Base-by-base conservation (phyloP, 2,888 invertebrate species). In the Chironomus riparius region DNA sequence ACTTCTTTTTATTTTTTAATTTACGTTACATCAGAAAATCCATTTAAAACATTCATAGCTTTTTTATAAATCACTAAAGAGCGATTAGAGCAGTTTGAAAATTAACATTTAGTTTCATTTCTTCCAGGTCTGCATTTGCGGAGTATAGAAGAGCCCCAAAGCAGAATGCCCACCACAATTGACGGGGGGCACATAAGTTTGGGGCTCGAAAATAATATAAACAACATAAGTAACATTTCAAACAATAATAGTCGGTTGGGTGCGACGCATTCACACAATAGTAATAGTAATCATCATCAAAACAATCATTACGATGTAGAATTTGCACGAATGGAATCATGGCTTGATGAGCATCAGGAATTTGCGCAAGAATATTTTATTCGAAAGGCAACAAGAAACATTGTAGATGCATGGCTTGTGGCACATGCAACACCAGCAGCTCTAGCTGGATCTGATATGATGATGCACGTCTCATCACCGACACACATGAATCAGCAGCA, bases 281-380 rank as follows among this genome's bases (percentile, higher is more conserved):
- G 81, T 78, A 80, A 82, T 68, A 81, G 81, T 78, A 81, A 83
- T 79, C 80, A 85, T 85, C 80, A 83, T 85, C 84, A 79, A 78
- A 82, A 84, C 81, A 78, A 79, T 76, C 86, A 88, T 83, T 94
- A 94, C 84, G 93, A 94, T 85, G 90, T 92, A 79, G 94, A 94
- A 84, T 93, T 92, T 84, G 92, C 94, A 77, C 90, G 92, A 79
- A 94, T 96, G 87, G 96, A 97, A 86, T 91, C 94, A 80, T 97
- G 97, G 97, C 89, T 97, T 80, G 97, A 97, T 85, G 96, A 96
- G 84, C 96, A 97, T 87, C 95, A 94, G 80, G 95, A 95, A 84
- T 97, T 97, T 84, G 93, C 94, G 79, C 93, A 95, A 83, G 95
- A 97, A 85, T 97, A 97, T 85, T 96, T 97, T 83, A 84, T 79